These are phyloP conservation scores for Cephus sareptanus DNA, from an alignment of 2,888 invertebrate species.

Conservation along the genomic window DNA sequence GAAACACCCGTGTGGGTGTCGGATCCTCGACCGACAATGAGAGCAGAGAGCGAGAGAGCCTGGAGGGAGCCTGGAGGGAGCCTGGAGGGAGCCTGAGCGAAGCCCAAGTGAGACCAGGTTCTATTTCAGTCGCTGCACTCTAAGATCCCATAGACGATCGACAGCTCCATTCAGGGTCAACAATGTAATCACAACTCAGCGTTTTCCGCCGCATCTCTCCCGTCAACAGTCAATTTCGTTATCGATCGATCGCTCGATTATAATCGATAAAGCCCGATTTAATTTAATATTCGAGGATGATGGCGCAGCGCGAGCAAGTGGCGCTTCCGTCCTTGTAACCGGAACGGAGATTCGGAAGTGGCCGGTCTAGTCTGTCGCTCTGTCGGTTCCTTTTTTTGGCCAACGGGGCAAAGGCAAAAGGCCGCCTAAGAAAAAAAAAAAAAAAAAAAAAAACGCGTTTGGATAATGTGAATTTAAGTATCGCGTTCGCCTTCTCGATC, in stretches of 20 bases:
- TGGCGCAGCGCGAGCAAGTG: background rate
- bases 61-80: too few relatives aligned
- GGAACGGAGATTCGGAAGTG: background rate
- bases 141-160: slow-evolving; percentile 44
- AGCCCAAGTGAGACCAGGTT: too few relatives aligned
- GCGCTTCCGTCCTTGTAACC: background rate
- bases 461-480: too few relatives aligned
- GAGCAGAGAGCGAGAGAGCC: slow-evolving; percentile 15
- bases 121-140: too few relatives aligned
- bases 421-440: too few relatives aligned
- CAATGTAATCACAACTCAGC: slow-evolving; percentile 59
- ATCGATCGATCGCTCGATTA: slow-evolving; percentile 38
- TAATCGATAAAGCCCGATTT: slow-evolving; percentile 22
- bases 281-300: slow-evolving; percentile 16
- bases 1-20: too few relatives aligned
- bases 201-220: slow-evolving; percentile 43
- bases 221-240: slow-evolving; percentile 29
- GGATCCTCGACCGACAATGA: background rate
- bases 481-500: too few relatives aligned
- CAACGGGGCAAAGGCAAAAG: too few relatives aligned
- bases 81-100: too few relatives aligned
- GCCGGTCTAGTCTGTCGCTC: too few relatives aligned
- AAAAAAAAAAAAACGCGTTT: too few relatives aligned
- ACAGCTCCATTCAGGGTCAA: slow-evolving; percentile 54
- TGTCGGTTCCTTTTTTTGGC: too few relatives aligned